Evolutionary conservation across 2,888 invertebrate genomes (phyloP), one percentile per base, ranked within the genome.

Genomic region (Bruchidius siliquastri): DNA sequence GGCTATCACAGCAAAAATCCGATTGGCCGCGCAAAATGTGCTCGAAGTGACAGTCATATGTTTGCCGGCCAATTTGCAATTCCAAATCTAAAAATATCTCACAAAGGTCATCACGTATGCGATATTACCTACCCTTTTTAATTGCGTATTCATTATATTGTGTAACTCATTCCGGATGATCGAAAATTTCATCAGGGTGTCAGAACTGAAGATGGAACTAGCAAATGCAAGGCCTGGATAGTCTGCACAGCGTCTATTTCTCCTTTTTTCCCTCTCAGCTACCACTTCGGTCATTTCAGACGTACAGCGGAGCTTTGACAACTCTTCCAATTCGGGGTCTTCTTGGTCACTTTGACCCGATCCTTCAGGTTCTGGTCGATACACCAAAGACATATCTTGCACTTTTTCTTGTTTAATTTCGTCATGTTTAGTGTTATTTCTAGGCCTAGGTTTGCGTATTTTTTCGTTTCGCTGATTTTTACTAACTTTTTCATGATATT

Each of bases 101-200:
- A 18, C 13, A 49, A 68, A 68, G 22, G 22, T 68, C 68, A 21
- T 13, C 21, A 21, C 21, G 68, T 68, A 21, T 10, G 21, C 68
- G 22, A 68, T 13, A 22, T 68, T 72, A 81, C 93, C 91, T 93
- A 98, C 98, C 97, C 97, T 92, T 91, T 95, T 96, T 81, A 98
- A 90, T 87, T 97, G 97, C 87, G 96, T 96, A 87, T 96, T 95
- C 92, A 96, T 95, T 87, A 98, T 96, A 89, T 98, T 98, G 90
- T 97, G 97, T 86, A 98, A 91, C 89, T 98, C 98, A 87, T 98
- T 98, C 87, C 94, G 93, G 86, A 98, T 98, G 81, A 98, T 93
- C 87, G 94, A 96, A 88, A 98, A 97, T 89, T 97, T 98, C 94
- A 98, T 97, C 92, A 98, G 93, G 13, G 98, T 97, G 86, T 97